These are phyloP conservation scores for Drusus annulatus DNA, from an alignment of 1,140 invertebrate genomes.

Conservation along the genomic window DNA sequence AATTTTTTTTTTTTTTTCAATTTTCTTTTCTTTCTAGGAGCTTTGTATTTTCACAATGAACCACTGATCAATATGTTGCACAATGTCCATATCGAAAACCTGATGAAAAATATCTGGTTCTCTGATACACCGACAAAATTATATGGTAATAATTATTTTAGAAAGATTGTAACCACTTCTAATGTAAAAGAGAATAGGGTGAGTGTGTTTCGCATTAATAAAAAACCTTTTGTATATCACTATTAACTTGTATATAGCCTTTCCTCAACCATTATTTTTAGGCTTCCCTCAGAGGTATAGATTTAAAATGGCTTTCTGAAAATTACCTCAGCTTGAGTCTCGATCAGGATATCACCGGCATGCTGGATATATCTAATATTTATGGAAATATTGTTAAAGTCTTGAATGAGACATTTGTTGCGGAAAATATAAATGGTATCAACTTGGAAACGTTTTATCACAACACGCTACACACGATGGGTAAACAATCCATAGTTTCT, in stretches of 20 bases:
- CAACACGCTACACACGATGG: constrained; percentile 37
- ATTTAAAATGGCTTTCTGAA: constrained; percentile 45
- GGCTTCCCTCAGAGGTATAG: constrained; percentile 34
- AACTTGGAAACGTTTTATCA: constrained; percentile 39
- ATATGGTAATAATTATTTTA: constrained; percentile 40
- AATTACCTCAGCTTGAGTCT: constrained; percentile 43
- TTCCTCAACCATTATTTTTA: constrained; percentile 21
- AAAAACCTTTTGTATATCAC: too few species aligned
- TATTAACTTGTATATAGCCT: too few species aligned
- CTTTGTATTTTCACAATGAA: constrained; percentile 37
- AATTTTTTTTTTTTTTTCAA: too few species aligned
- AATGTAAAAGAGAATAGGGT: neutral
- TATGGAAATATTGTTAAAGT: constrained; percentile 35
- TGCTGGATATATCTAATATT: constrained; percentile 23
- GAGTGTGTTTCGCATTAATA: too few species aligned
- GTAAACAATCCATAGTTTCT: constrained; percentile 25
- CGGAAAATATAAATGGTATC: constrained; percentile 34
- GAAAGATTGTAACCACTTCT: constrained; percentile 3
- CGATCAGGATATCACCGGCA: constrained; percentile 42
- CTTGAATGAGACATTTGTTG: constrained; percentile 30
- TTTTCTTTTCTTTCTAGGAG: constrained; percentile 42
- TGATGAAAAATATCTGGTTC: constrained; percentile 59
- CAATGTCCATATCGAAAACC: constrained; percentile 56
- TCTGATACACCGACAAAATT: constrained; percentile 34
- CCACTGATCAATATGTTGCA: constrained; percentile 57